phyloP scores from a whole-genome alignment of 1,140 invertebrate species.

The Drosophila ohnishii region DNA sequence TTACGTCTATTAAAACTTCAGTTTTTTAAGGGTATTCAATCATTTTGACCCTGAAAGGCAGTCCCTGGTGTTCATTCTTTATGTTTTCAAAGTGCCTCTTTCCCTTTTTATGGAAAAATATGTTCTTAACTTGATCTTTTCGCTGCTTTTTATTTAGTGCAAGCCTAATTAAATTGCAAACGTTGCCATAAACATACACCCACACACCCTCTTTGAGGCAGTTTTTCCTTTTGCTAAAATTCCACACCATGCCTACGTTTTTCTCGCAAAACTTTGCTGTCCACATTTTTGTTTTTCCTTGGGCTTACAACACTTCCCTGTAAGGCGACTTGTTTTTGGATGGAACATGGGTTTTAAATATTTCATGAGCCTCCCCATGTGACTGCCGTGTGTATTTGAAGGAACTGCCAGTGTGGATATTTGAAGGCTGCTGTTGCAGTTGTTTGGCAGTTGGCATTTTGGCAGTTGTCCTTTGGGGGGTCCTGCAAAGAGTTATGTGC shows the following conservation, averaged over 20 bases:
- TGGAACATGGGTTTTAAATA: slow-evolving; percentile 11
- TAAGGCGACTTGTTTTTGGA: slow-evolving; percentile 10
- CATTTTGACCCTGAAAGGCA: too few relatives aligned
- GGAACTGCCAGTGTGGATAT: slow-evolving; percentile 2
- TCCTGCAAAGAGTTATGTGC: slow-evolving; percentile 9
- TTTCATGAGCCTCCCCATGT: slow-evolving; percentile 4
- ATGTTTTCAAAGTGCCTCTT: neutral
- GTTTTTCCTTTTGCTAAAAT: neutral
- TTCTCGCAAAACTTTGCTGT: neutral
- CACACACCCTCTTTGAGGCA: neutral
- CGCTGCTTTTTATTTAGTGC: neutral
- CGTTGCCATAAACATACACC: neutral
- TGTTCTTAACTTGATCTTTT: neutral
- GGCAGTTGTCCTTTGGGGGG: slow-evolving; percentile 17
- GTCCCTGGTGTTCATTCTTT: rapidly evolving
- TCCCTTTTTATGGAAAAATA: neutral
- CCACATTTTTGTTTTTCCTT: slow-evolving; percentile 12
- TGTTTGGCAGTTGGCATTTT: slow-evolving; percentile 16
- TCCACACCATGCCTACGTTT: neutral
- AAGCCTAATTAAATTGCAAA: slow-evolving; percentile 13
- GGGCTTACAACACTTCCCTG: neutral
- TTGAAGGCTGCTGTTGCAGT: slow-evolving; percentile 19
- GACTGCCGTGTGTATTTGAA: slow-evolving; percentile 3
- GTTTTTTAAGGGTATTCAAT: neutral
- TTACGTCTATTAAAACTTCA: neutral